Evolutionary conservation across 2,888 invertebrate genomes (phyloP), one percentile per base, ranked within the genome.

Genomic region (Limnephilus auricula): DNA sequence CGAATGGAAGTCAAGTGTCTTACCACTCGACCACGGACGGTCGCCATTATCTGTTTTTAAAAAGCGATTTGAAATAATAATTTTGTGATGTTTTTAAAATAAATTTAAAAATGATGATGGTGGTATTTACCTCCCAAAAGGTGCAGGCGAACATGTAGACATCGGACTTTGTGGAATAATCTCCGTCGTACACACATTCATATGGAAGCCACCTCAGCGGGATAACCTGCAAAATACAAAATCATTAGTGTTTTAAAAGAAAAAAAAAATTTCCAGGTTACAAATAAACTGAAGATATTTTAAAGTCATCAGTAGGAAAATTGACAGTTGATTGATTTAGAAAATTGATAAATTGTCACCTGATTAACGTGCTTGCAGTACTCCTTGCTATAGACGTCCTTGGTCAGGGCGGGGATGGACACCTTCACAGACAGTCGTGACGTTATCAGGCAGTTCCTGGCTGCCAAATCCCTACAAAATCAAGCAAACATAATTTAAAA

Each of bases 121-220:
- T n/a, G n/a, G n/a, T 88, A 88, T 88, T 87, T 93, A 99, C 97
- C 95, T 99, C 99, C 98, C 98, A 99, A 34, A 98, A 96, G 25
- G 99, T 97, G 32, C 98, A 98, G 0, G 98, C 99, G 94, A 98
- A 99, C 93, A 99, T 97, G 95, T 98, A 99, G 0, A 99, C 98
- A 95, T 99, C 99, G 94, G 98, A 98, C 94, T 99, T 99, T 83
- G 98, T 98, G 25, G 99, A 98, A 94, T 97, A 99, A 93, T 99
- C 99, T 91, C 98, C 98, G 94, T 99, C 99, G 93, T 98, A 96
- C 0, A 98, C 97, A 1, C 98, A 98, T 94, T 99, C 99, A 31
- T 97, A 96, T 0, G 99, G 98, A 94, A 99, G 94, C 99, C 99
- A 99, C 93, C 99, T 97, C 18, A 99, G 95, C 0, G 99, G 99